phyloP scores from a whole-genome alignment of 2,797 vertebrate species.

The Microhierax caerulescens region DNA sequence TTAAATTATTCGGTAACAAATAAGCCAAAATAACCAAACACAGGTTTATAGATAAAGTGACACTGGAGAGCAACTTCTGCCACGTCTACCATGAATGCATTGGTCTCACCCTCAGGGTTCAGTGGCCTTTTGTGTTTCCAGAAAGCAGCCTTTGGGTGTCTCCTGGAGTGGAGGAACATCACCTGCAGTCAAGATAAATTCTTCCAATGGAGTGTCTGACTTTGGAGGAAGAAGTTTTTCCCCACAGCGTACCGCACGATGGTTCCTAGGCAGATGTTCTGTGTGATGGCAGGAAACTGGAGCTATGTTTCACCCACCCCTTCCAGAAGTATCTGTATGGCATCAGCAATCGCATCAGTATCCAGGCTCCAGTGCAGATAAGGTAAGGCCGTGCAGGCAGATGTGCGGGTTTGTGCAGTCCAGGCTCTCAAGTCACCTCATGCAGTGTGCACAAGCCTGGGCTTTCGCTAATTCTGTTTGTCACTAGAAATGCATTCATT shows the following conservation, averaged over 20 bases:
- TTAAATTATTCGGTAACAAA: not conserved
- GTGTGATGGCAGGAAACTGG: not conserved
- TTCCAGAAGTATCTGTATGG: not conserved
- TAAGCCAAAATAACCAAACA: not conserved
- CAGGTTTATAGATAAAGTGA: not conserved
- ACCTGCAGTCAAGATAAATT: not conserved
- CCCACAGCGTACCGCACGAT: fast-evolving
- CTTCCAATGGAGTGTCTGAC: not conserved
- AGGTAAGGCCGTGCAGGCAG: not conserved
- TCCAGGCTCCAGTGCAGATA: not conserved
- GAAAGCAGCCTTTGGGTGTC: not conserved
- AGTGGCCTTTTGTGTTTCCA: not conserved
- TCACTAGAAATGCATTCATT: not conserved
- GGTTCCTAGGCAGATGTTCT: not conserved
- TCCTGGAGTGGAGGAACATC: not conserved
- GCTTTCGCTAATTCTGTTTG: not conserved
- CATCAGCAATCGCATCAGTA: not conserved
- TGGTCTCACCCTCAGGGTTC: not conserved
- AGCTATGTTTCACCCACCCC: not conserved
- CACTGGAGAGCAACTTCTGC: not conserved
- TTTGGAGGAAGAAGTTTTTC: not conserved
- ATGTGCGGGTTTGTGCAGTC: not conserved
- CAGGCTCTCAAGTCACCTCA: not conserved
- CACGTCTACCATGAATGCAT: fast-evolving
- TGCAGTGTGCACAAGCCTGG: not conserved